Percentiles rank a stretch among this genome's conserved stretches.
phyloP scores from a whole-genome alignment of 1,140 invertebrate genomes.

The Gerris buenoi region DNA sequence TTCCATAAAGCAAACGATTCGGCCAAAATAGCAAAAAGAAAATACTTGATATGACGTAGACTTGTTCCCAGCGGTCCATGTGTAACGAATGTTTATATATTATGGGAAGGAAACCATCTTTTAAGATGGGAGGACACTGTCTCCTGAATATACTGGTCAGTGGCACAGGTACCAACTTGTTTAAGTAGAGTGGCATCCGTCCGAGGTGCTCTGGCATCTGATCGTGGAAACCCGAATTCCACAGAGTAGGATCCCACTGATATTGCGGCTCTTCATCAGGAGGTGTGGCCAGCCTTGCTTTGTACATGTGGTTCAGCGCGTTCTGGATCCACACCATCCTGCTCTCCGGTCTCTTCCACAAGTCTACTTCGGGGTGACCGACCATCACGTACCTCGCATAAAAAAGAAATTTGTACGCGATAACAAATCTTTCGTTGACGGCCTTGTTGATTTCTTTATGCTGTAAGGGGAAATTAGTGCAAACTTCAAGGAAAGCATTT shows the following conservation, averaged over 20 bases:
- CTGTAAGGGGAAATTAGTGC: neutral
- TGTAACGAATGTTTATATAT: neutral
- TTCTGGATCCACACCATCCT: neutral
- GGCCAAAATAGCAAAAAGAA: neutral
- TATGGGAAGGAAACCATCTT: neutral
- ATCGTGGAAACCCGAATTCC: neutral
- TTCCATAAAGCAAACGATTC: neutral
- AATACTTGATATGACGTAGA: neutral
- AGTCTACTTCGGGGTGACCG: neutral
- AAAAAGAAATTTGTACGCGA: neutral
- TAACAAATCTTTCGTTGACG: neutral
- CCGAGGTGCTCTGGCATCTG: neutral
- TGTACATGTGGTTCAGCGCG: neutral
- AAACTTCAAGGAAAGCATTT: neutral
- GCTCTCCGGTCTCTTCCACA: neutral
- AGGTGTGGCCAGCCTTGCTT: neutral
- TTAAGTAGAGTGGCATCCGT: neutral
- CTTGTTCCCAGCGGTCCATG: neutral
- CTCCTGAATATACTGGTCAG: neutral
- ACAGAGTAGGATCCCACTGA: neutral
- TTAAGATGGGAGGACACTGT: neutral
- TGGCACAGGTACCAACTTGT: neutral
- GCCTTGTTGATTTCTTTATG: neutral
- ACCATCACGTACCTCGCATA: neutral
- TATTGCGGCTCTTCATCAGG: neutral